Base-by-base conservation (phyloP, 2,113 vertebrate species). In the Callopanchax toddi region DNA sequence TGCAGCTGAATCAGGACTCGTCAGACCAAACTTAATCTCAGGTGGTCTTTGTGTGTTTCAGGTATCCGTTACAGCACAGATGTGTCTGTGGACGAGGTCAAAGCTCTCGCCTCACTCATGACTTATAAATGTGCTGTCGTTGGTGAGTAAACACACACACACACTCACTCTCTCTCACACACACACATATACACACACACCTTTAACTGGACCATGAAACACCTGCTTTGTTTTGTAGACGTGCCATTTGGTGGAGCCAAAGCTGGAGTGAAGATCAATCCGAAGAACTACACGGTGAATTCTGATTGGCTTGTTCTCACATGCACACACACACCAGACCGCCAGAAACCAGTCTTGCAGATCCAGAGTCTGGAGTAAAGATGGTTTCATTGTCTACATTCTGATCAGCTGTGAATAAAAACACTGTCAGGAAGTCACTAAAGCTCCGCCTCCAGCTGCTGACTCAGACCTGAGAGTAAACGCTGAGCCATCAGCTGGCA, bases 191-290 rank as follows among this genome's bases (percentile, higher is more conserved):
- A 20, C 11, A 11, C 1, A 8, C 15, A 22, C 15, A 10, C 4
- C 11, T 2, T 11, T 5, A 16, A 29, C 26, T 22, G 23, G 17
- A 49, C 23, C 15, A 20, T 15, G 15, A 44, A n/a, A n/a, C n/a
- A n/a, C 26, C 8, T 46, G 29, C 12, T 70, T 32, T 53, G 57
- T 51, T 18, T 54, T 36, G 3, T 89, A 99, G 97, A 99, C 94
- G 97, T 99, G 72, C 97, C 97, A 52, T 99, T 99, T 86, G 97
- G 97, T 32, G 97, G 97, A 85, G 97, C 97, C 88, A 99, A 99
- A 93, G 97, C 97, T 75, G 97, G 97, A 90, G 97, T 99, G 76
- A 99, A 99, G 91, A 99, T 99, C 91, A 99, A 99, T 88, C 84
- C 96, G 65, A 99, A 78, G 89, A 96, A 92, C 86, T 99, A 98